phyloP scores from a whole-genome alignment of 2,797 vertebrate genomes.

The Lutjanus campechanus region DNA sequence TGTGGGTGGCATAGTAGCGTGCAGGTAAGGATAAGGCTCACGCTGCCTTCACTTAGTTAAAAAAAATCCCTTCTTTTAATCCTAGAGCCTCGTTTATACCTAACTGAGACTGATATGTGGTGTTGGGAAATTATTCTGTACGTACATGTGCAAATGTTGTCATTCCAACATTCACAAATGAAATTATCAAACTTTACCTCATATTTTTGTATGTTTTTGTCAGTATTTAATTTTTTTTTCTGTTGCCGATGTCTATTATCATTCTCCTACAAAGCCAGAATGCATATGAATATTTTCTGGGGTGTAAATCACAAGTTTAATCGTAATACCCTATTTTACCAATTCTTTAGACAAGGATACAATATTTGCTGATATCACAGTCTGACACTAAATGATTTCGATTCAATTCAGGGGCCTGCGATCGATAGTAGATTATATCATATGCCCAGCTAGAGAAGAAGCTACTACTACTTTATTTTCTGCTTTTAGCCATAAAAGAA shows the following conservation, averaged over 20 bases:
- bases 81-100: not conserved
- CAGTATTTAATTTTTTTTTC: not conserved
- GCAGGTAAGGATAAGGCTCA: conserved; percentile 67
- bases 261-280: not conserved
- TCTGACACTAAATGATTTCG: no score
- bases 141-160: not conserved
- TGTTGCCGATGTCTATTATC: not conserved
- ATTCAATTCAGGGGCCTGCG: no score
- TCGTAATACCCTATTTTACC: no score
- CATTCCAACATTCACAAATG: not conserved
- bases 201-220: not conserved
- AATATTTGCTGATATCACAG: no score
- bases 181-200: not conserved
- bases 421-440: no score
- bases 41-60: conserved; percentile 28
- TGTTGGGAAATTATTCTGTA: not conserved
- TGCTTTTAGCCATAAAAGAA: no score
- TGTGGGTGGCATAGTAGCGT: conserved; percentile 64
- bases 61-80: conserved; percentile 16
- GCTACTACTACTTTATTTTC: no score
- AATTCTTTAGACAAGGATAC: no score
- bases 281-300: not conserved
- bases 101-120: not conserved
- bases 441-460: no score
- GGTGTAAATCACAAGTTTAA: no score